phyloP scores from a whole-genome alignment of 1,140 invertebrate species.

The Drosophila pachea region DNA sequence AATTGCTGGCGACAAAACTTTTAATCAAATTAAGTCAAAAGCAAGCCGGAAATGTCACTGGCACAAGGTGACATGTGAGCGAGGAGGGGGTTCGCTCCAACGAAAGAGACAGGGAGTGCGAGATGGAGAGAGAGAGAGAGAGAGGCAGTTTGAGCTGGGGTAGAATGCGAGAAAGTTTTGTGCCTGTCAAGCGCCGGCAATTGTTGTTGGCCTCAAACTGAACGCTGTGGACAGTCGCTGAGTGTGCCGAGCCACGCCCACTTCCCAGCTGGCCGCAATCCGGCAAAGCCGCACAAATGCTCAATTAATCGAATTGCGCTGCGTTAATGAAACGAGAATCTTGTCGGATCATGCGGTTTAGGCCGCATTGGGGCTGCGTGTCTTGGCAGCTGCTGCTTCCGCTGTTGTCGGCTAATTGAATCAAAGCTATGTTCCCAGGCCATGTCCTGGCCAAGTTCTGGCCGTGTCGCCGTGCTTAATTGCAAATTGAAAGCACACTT shows the following conservation, averaged over 20 bases:
- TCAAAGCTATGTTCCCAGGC: slow-evolving; percentile 67
- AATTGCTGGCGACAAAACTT: slow-evolving; percentile 62
- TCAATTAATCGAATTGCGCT: slow-evolving; percentile 72
- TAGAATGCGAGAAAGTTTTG: slow-evolving; percentile 41
- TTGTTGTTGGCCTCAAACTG: slow-evolving; percentile 70
- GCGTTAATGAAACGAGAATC: slow-evolving; percentile 65
- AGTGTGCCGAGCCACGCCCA: slow-evolving; percentile 19
- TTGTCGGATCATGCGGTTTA: slow-evolving; percentile 63
- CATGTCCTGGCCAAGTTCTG: slow-evolving; percentile 19
- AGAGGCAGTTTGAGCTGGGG: background rate
- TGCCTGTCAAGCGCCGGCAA: slow-evolving; percentile 54
- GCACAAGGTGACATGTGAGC: slow-evolving; percentile 68
- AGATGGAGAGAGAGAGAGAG: background rate
- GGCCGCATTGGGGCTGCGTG: slow-evolving; percentile 20
- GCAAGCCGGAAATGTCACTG: slow-evolving; percentile 64
- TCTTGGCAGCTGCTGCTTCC: slow-evolving; percentile 20
- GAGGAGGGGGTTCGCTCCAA: background rate
- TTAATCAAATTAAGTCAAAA: slow-evolving; percentile 75
- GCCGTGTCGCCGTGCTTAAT: slow-evolving; percentile 60
- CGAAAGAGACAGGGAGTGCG: background rate
- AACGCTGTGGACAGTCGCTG: slow-evolving; percentile 53
- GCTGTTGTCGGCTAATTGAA: slow-evolving; percentile 65
- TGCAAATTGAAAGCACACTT: slow-evolving; percentile 70
- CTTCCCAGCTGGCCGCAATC: background rate
- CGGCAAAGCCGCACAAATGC: slow-evolving; percentile 63